These are phyloP conservation scores for Merodon equestris DNA, from an alignment of 2,888 invertebrate genomes.

Conservation along the genomic window DNA sequence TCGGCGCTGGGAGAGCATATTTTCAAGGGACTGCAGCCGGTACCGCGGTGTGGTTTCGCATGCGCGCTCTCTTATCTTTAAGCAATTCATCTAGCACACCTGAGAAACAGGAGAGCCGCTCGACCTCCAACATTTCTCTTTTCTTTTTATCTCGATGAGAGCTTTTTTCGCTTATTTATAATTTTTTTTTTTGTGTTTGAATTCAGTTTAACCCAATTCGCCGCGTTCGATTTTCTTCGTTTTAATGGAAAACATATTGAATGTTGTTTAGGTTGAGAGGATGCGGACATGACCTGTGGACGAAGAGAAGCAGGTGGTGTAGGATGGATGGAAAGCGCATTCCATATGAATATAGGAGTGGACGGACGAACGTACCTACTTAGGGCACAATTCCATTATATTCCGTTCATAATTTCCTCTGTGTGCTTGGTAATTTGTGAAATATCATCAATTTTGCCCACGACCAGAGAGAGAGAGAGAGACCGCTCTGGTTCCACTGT, in stretches of 20 bases:
- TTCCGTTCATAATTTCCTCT: constrained; percentile 27
- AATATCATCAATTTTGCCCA: constrained; percentile 43
- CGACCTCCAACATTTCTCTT: constrained; percentile 29
- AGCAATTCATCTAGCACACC: constrained; percentile 39
- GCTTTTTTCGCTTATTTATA: constrained; percentile 29
- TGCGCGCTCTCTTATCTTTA: constrained; percentile 68
- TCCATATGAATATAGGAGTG: constrained; percentile 21
- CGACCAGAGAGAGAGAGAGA: constrained; percentile 9
- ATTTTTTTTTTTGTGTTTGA: too few species aligned
- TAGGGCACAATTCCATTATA: constrained; percentile 23
- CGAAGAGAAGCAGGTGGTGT: constrained; percentile 9
- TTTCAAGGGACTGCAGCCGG: constrained; percentile 65
- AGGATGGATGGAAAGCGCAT: constrained; percentile 40
- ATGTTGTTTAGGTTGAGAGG: not conserved
- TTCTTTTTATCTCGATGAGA: constrained; percentile 17
- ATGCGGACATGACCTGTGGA: not conserved
- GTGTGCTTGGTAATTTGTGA: constrained; percentile 44
- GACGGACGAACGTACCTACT: constrained; percentile 9
- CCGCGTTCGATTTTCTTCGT: constrained; percentile 28
- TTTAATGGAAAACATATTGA: not conserved
- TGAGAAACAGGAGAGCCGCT: constrained; percentile 28
- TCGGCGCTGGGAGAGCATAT: constrained; percentile 58
- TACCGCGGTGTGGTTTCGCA: constrained; percentile 48
- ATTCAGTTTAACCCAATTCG: constrained; percentile 55
- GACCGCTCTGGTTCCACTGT: constrained; percentile 33